Evolutionary conservation across 2,113 vertebrate species (phyloP), one percentile per base, ranked within the genome.

Genomic region (Hyaena hyaena): DNA sequence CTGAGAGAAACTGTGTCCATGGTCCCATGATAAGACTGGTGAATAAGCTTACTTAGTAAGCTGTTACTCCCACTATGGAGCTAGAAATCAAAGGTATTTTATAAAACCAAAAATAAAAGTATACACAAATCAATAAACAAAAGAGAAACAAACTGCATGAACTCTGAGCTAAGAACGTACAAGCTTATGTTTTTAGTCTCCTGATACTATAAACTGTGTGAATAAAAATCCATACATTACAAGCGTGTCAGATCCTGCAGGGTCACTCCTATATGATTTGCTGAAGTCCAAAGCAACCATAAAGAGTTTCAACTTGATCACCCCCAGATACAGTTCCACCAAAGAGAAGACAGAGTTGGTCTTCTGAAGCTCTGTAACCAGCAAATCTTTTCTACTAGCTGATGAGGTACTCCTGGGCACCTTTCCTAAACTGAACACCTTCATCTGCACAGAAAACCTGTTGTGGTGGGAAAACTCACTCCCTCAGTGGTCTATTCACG

Each of bases 41-140:
- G 98, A 92, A 99, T 99, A 92, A 99, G 98, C 58, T 99, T 99
- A 97, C 99, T 99, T 4, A 99, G 98, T 58, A 99, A 99, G 97
- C 99, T 99, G 98, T 94, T 99, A 92, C 99, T 99, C 95, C 99
- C 99, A 93, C 99, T 99, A 90, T 99, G 99, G 94, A 99, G 99
- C 99, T 99, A 80, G 43, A 98, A 96, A 97, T 12, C 17, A 43
- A 83, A 21, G 76, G 35, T 88, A 86, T 4, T 50, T 2, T n/a
- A 81, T 55, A 2, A 50, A 35, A 28, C 0, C 0, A n/a, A 66
- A 63, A 33, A 91, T 39, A 76, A 4, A 95, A 95, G 17, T 10
- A 79, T 24, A 79, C 9, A 31, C 31, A 4, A 55, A 93, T 1
- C 63, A 92, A 23, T 24, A 93, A 63, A 28, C 31, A 65, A 86